Conservation (phyloP, 2,113 vertebrate species). For the Cheilinus undulatus region DNA sequence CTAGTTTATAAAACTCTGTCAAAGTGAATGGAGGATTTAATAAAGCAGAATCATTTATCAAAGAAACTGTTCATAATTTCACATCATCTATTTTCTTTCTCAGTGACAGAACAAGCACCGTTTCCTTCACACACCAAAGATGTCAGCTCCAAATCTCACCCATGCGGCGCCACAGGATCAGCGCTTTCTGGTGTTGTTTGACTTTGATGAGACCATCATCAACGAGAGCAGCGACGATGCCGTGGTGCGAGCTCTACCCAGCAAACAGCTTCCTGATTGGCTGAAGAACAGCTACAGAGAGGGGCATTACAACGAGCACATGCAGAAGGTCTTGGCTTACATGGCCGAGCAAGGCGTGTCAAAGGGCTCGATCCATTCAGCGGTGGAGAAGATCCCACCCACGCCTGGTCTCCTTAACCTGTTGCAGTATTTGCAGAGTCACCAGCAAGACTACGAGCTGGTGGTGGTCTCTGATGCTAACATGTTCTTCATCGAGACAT, state of each 20-base stretch:
- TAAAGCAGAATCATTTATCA: constrained; percentile 1
- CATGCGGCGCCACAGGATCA: constrained; percentile 18
- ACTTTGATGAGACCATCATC: constrained; percentile 96
- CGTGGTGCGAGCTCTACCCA: constrained; percentile 82
- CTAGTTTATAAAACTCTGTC: too few relatives aligned
- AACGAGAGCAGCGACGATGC: constrained; percentile 92
- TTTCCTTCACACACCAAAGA: constrained; percentile 52
- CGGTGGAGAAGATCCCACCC: constrained; percentile 87
- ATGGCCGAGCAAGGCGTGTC: constrained; percentile 89
- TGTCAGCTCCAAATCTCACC: constrained; percentile 69
- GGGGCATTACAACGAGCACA: constrained; percentile 91
- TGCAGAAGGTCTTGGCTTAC: constrained; percentile 87
- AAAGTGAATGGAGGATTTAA: too few relatives aligned
- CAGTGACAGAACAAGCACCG: constrained; percentile 25
- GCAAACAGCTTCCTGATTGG: constrained; percentile 85
- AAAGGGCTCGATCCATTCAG: constrained; percentile 78
- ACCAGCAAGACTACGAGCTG: constrained; percentile 88
- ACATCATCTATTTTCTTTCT: constrained; percentile 12
- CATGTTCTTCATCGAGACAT: constrained; percentile 89
- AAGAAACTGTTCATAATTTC: neutral
- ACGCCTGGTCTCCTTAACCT: constrained; percentile 87
- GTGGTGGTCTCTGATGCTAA: constrained; percentile 94
- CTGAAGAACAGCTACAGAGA: constrained; percentile 84
- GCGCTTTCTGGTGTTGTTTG: constrained; percentile 90
- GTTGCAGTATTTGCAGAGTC: constrained; percentile 86